These are phyloP conservation scores for Proctacanthus coquilletti DNA, from an alignment of 1,140 invertebrate genomes.

Conservation along the genomic window DNA sequence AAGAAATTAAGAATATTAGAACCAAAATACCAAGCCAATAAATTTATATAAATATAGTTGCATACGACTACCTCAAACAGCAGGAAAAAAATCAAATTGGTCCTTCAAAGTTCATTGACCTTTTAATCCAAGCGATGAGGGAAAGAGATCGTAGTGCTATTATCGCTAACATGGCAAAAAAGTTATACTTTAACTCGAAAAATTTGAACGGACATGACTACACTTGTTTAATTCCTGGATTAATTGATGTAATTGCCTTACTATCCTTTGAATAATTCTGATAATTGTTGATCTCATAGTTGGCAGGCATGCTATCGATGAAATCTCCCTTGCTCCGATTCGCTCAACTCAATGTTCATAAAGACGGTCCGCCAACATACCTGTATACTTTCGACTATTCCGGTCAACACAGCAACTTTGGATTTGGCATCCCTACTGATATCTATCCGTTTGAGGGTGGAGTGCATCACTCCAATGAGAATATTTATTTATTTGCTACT, in stretches of 20 bases:
- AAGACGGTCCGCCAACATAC: conserved; percentile 12
- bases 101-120: no score
- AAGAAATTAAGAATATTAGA: no score
- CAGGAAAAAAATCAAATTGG: no score
- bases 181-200: conserved; percentile 13
- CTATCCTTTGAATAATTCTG: background rate
- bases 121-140: no score
- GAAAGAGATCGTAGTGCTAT: no score
- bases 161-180: no score
- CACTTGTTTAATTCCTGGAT: conserved; percentile 15
- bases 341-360: conserved; percentile 10
- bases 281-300: conserved; percentile 8
- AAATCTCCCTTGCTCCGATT: conserved; percentile 22
- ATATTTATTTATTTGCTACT: conserved; percentile 27
- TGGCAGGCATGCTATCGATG: conserved; percentile 13
- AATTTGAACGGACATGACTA: conserved; percentile 15
- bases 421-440: conserved; percentile 21
- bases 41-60: no score
- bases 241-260: conserved; percentile 20
- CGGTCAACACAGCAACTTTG: conserved; percentile 23
- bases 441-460: conserved; percentile 31
- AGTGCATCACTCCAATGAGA: conserved; percentile 29
- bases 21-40: no score
- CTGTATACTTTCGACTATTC: conserved; percentile 27
- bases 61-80: no score